These are phyloP conservation scores for Emys orbicularis DNA, from an alignment of 2,797 vertebrate species.

Conservation along the genomic window DNA sequence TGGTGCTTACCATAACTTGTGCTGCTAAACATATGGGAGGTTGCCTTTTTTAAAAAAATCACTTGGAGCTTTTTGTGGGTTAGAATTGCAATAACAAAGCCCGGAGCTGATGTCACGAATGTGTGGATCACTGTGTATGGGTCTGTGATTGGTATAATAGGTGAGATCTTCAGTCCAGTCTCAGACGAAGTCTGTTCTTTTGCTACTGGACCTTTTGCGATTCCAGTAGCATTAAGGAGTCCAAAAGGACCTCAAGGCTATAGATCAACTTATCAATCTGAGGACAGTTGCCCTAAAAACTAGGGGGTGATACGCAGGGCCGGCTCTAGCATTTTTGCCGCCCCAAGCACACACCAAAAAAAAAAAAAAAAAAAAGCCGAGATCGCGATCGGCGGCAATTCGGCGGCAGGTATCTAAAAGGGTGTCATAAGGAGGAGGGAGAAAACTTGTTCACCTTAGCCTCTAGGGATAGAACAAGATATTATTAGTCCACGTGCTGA, in stretches of 20 bases:
- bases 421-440: no score
- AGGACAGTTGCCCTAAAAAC: background rate
- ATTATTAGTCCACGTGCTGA: no score
- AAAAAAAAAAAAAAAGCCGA: no score
- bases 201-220: background rate
- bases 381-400: no score
- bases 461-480: no score
- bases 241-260: background rate
- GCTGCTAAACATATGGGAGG: background rate
- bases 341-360: no score
- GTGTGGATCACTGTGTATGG: fast-evolving
- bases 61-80: background rate
- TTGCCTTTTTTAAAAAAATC: background rate
- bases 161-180: background rate
- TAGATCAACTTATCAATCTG: background rate
- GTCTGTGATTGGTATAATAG: background rate
- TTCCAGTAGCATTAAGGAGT: background rate
- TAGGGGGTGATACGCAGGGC: background rate
- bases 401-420: no score
- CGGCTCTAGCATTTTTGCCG: no score
- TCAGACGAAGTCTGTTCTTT: background rate
- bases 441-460: no score
- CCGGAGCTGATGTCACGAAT: fast-evolving
- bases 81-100: background rate
- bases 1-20: background rate